These are phyloP conservation scores for Hydropsyche betteni DNA, from an alignment of 2,888 invertebrate genomes.

Conservation along the genomic window DNA sequence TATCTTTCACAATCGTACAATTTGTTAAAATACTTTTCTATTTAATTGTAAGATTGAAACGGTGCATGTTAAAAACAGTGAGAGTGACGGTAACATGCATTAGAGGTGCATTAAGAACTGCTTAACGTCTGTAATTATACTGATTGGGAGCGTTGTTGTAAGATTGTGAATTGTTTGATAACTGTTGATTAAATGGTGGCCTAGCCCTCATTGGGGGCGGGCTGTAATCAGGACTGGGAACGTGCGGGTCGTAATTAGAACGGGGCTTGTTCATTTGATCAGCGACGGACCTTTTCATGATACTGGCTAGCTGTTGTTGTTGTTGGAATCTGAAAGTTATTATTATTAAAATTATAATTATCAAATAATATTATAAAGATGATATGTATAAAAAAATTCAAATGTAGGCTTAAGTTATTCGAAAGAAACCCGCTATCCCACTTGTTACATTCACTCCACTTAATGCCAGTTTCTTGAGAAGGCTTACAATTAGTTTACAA, in stretches of 20 bases:
- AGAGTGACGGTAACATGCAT: no score
- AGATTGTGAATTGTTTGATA: background rate
- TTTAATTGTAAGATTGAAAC: no score
- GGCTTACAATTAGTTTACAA: no score
- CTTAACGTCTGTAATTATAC: constrained; percentile 9
- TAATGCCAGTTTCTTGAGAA: no score
- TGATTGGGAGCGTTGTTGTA: background rate
- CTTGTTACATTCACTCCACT: no score
- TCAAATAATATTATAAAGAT: background rate
- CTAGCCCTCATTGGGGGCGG: background rate
- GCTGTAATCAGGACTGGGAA: constrained; percentile 29
- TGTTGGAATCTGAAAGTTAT: constrained; percentile 27
- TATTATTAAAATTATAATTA: background rate
- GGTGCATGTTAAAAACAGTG: no score
- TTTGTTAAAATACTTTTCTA: no score
- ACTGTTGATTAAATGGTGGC: constrained; percentile 12
- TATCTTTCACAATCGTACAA: no score
- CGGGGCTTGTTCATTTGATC: constrained; percentile 1
- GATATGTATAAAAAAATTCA: background rate
- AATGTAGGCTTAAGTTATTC: no score
- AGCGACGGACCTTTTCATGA: constrained; percentile 20
- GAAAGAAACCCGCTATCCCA: no score
- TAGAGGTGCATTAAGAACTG: background rate
- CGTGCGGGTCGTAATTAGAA: background rate
- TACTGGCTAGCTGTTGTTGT: constrained; percentile 18